phyloP scores from a whole-genome alignment of 2,888 invertebrate genomes.

The Onchidella celtica region DNA sequence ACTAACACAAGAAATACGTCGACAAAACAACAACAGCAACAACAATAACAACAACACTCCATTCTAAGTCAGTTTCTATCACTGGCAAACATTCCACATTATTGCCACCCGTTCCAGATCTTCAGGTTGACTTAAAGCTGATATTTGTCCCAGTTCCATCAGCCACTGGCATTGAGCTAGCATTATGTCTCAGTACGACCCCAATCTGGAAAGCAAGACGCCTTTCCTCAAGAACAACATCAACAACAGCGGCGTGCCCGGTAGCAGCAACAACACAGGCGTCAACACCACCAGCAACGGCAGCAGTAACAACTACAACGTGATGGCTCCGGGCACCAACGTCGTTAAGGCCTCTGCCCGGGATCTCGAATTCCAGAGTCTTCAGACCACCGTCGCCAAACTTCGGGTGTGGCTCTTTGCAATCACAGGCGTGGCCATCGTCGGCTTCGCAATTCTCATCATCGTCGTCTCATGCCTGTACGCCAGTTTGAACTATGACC shows the following conservation, averaged over 20 bases:
- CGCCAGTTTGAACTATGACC: conserved; percentile 69
- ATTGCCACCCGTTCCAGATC: too few relatives aligned
- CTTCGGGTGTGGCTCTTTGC: conserved; percentile 62
- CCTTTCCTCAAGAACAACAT: conserved; percentile 25
- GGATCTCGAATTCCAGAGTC: conserved; percentile 1
- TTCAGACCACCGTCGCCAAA: conserved; percentile 49
- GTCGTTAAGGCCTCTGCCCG: neutral
- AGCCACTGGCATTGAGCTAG: too few relatives aligned
- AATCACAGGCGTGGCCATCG: conserved; percentile 61
- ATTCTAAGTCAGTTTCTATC: too few relatives aligned
- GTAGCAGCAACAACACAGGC: neutral
- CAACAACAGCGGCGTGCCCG: too few relatives aligned
- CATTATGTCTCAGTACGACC: conserved; percentile 35
- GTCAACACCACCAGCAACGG: neutral
- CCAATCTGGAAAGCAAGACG: conserved; percentile 37
- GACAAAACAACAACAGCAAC: too few relatives aligned
- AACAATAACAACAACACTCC: too few relatives aligned
- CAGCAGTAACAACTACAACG: conserved; percentile 29
- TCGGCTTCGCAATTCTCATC: conserved; percentile 66
- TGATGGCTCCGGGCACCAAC: neutral
- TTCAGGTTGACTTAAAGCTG: too few relatives aligned
- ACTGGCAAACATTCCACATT: too few relatives aligned
- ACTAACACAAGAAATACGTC: too few relatives aligned
- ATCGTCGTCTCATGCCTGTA: conserved; percentile 67
- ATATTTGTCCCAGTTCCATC: too few relatives aligned